Evolutionary conservation across 2,113 vertebrate genomes (phyloP).

Genomic region (Melozone crissalis): DNA sequence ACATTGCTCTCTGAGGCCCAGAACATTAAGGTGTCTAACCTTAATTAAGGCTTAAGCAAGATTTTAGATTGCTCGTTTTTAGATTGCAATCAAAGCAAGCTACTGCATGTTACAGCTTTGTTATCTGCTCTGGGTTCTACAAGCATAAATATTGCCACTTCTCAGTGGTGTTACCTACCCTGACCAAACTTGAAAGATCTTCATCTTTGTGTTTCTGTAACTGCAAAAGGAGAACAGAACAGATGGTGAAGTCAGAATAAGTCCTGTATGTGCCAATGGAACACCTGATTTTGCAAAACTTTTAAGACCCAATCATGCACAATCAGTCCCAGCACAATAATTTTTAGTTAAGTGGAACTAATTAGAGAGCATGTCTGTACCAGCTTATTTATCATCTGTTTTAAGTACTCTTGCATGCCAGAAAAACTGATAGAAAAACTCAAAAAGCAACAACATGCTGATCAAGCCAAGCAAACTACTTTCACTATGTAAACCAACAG

Average conservation of each 20-base stretch:
- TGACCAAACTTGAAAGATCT: constrained; percentile 95
- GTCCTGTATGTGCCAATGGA: background rate
- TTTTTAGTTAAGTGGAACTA: background rate
- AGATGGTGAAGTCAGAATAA: background rate
- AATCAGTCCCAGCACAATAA: background rate
- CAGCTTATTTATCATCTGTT: background rate
- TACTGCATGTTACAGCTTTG: background rate
- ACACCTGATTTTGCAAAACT: background rate
- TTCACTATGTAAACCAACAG: background rate
- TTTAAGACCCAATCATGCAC: background rate
- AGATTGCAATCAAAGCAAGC: constrained; percentile 18
- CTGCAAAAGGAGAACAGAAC: constrained; percentile 68
- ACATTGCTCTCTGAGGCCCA: background rate
- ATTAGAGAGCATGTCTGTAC: background rate
- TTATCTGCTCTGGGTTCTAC: background rate
- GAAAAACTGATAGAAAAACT: background rate
- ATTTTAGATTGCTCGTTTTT: background rate
- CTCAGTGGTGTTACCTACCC: constrained; percentile 74
- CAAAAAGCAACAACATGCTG: background rate
- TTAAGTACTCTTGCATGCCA: background rate
- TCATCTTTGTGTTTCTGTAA: constrained; percentile 98
- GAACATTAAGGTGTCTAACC: background rate
- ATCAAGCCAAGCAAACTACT: background rate
- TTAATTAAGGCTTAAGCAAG: constrained; percentile 33
- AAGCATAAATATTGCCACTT: background rate